These are phyloP conservation scores for Malurus alboscapulatus DNA, from an alignment of 2,113 vertebrate species.

Conservation along the genomic window DNA sequence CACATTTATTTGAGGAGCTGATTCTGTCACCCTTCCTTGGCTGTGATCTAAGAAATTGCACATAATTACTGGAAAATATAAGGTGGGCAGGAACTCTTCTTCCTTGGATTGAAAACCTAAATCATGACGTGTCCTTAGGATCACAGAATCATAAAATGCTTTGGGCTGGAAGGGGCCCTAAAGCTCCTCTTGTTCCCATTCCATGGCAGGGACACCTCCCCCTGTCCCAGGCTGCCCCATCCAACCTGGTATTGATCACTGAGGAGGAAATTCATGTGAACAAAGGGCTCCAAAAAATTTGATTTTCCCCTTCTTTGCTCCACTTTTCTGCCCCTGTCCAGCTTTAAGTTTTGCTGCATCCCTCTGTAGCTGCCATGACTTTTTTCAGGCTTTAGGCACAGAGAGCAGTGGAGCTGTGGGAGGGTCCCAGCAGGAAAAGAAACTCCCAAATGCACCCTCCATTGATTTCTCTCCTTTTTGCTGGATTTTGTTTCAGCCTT, in stretches of 20 bases:
- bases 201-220: not conserved
- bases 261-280: not conserved
- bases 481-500: not conserved
- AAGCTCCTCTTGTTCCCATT: not conserved
- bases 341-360: not conserved
- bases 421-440: not conserved
- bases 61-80: not conserved
- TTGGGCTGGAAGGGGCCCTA: not conserved
- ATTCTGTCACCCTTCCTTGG: not conserved
- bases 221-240: fast-evolving
- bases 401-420: not conserved
- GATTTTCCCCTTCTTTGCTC: not conserved
- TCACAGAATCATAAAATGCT: not conserved
- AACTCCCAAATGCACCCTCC: not conserved
- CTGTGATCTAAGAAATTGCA: not conserved
- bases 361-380: not conserved
- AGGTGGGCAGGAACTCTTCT: not conserved
- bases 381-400: not conserved
- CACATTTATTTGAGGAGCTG: not conserved
- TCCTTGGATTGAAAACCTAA: not conserved
- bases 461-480: not conserved
- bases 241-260: not conserved
- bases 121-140: not conserved
- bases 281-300: not conserved
- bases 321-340: not conserved